phyloP scores from a whole-genome alignment of 2,113 vertebrate genomes.

The Gadus chalcogrammus region DNA sequence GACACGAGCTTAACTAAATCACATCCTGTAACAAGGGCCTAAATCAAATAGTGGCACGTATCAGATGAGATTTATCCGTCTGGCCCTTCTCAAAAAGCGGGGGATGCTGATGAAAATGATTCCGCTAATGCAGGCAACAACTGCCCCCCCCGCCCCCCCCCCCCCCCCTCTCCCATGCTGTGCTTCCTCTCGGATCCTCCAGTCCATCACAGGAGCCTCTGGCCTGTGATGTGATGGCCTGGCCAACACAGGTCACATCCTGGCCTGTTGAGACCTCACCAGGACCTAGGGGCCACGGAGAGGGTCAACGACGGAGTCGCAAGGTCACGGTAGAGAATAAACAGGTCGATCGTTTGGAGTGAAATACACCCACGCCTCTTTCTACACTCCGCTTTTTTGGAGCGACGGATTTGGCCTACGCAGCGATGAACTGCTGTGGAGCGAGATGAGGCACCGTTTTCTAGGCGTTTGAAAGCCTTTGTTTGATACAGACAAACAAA shows the following conservation, averaged over 20 bases:
- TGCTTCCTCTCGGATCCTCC: slow-evolving; percentile 32
- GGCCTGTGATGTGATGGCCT: slow-evolving; percentile 21
- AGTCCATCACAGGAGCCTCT: slow-evolving; percentile 23
- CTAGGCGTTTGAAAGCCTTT: background rate
- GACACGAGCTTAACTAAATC: slow-evolving; percentile 64
- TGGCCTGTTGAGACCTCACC: slow-evolving; percentile 42
- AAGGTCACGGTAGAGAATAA: slow-evolving; percentile 59
- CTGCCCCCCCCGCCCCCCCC: background rate
- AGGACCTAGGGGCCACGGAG: slow-evolving; percentile 57
- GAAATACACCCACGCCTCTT: slow-evolving; percentile 45
- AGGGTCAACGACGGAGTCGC: slow-evolving; percentile 58
- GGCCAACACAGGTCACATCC: background rate
- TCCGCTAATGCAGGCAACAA: slow-evolving; percentile 32
- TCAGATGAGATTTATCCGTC: slow-evolving; percentile 67
- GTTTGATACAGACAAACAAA: too few species aligned
- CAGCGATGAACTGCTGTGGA: slow-evolving; percentile 12
- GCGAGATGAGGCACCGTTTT: slow-evolving; percentile 18
- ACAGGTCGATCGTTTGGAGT: slow-evolving; percentile 63
- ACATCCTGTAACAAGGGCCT: slow-evolving; percentile 62
- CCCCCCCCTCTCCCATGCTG: too few species aligned
- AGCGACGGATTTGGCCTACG: slow-evolving; percentile 29
- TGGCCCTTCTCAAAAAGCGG: slow-evolving; percentile 46
- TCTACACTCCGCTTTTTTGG: background rate
- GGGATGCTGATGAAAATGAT: slow-evolving; percentile 63
- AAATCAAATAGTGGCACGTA: slow-evolving; percentile 68